A percentile compares a stretch with the other conserved stretches of the same genome.
These are phyloP conservation scores for Volucella zonaria DNA, from an alignment of 2,888 invertebrate genomes.

Conservation along the genomic window DNA sequence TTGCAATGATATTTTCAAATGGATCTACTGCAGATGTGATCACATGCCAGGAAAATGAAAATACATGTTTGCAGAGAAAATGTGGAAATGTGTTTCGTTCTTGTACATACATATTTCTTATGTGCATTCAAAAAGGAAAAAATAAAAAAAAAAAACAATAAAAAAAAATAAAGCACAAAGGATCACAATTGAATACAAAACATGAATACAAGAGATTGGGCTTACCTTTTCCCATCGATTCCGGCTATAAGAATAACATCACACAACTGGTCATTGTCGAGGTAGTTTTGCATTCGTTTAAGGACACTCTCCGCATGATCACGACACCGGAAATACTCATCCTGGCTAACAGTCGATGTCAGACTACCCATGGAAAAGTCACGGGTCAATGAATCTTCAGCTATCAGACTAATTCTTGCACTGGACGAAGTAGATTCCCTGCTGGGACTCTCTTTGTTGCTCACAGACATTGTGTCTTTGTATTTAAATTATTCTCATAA, in stretches of 20 bases:
- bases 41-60: constrained; percentile 10
- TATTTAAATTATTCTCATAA: constrained; percentile 43
- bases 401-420: constrained; percentile 80
- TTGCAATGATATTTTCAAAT: constrained; percentile 15
- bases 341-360: constrained; percentile 88
- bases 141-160: not conserved
- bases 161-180: constrained; percentile 35
- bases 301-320: constrained; percentile 93
- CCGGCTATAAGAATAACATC: constrained; percentile 94
- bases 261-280: constrained; percentile 91
- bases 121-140: not conserved
- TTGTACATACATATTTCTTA: not conserved
- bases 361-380: constrained; percentile 87
- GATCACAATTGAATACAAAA: constrained; percentile 31
- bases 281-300: constrained; percentile 91
- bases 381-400: constrained; percentile 84
- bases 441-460: constrained; percentile 82
- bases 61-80: constrained; percentile 9
- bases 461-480: constrained; percentile 71
- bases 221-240: constrained; percentile 85
- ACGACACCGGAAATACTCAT: constrained; percentile 89
- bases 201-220: constrained; percentile 8
- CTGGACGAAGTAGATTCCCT: constrained; percentile 82
- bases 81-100: constrained; percentile 48
- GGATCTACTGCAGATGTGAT: constrained; percentile 39